A percentile compares a stretch with the other conserved stretches of the same genome.
Evolutionary conservation across 2,113 vertebrate genomes (phyloP).

Genomic region (Xerus inauris): DNA sequence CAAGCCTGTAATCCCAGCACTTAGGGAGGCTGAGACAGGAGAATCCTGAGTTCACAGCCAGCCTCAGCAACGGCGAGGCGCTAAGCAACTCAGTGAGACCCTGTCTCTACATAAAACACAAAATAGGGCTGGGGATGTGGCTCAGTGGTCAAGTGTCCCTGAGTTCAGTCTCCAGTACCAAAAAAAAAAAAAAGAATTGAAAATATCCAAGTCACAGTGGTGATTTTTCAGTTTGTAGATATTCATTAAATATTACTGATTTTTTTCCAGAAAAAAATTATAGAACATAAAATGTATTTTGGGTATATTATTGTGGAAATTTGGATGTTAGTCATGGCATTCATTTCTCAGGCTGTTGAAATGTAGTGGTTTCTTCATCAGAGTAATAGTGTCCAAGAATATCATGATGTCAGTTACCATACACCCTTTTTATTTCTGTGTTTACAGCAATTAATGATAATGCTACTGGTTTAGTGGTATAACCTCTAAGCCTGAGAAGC

Average conservation of each 20-base stretch:
- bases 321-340: background rate
- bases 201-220: background rate
- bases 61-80: no score
- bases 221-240: background rate
- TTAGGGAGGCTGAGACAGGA: no score
- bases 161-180: no score
- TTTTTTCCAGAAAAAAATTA: background rate
- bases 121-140: no score
- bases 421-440: background rate
- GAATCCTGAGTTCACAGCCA: no score
- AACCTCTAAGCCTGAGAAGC: background rate
- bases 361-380: background rate
- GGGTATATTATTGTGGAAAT: background rate
- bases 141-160: no score
- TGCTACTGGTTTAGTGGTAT: background rate
- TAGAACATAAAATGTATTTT: conserved; percentile 11
- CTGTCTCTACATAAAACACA: no score
- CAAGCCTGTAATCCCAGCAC: no score
- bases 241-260: background rate
- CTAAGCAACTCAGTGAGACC: no score
- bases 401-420: background rate
- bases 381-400: background rate
- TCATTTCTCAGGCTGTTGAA: background rate
- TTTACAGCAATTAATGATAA: background rate
- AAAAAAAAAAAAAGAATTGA: no score